These are phyloP conservation scores for Rhynchophorus ferrugineus DNA, from an alignment of 1,140 invertebrate genomes.

Conservation along the genomic window DNA sequence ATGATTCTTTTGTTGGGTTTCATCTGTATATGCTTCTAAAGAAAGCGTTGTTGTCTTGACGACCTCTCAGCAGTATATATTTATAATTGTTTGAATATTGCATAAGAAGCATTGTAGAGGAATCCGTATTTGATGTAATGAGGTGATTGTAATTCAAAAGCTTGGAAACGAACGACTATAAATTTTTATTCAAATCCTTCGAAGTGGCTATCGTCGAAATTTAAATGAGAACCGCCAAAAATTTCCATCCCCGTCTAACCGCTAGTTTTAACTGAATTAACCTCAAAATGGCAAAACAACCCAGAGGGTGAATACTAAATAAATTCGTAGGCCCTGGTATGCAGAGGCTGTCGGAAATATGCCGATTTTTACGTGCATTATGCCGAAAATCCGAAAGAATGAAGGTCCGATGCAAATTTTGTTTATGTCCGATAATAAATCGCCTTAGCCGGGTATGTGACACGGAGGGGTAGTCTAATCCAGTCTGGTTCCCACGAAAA, in stretches of 20 bases:
- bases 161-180: slow-evolving; percentile 11
- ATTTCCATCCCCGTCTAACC: slow-evolving; percentile 18
- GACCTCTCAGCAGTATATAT: no score
- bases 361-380: slow-evolving; percentile 21
- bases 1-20: no score
- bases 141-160: no score
- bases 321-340: slow-evolving; percentile 17
- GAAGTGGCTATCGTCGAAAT: slow-evolving; percentile 12
- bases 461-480: slow-evolving; percentile 21
- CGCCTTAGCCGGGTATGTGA: slow-evolving; percentile 21
- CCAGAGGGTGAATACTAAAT: slow-evolving; percentile 23
- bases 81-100: no score
- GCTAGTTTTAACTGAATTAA: slow-evolving; percentile 26
- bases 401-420: slow-evolving; percentile 26
- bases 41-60: no score
- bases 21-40: no score
- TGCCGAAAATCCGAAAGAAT: slow-evolving; percentile 21
- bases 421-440: slow-evolving; percentile 26
- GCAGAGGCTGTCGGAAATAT: slow-evolving; percentile 18
- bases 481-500: slow-evolving; percentile 29
- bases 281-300: slow-evolving; percentile 26
- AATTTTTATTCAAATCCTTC: slow-evolving; percentile 20
- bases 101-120: no score
- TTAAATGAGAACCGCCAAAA: slow-evolving; percentile 15
- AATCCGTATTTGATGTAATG: no score